phyloP scores from a whole-genome alignment of 2,888 invertebrate genomes.

The Clunio marinus region DNA sequence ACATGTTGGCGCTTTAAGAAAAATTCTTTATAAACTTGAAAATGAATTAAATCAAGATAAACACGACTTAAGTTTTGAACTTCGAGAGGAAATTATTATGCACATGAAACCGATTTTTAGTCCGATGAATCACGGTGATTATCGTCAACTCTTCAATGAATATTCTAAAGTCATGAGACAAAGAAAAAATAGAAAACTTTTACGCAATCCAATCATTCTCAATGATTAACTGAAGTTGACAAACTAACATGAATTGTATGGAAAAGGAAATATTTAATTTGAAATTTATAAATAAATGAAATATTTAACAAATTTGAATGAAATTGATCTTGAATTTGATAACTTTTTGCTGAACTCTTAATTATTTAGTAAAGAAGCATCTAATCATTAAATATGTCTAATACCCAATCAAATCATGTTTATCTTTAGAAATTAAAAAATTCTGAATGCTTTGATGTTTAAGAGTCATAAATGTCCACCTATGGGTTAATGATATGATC shows the following conservation, averaged over 20 bases:
- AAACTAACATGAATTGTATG: neutral
- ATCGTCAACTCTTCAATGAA: conserved; percentile 44
- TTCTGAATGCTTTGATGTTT: no score
- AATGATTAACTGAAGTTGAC: neutral
- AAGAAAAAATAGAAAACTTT: neutral
- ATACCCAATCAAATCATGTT: no score
- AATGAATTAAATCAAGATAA: conserved; percentile 45
- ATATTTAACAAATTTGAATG: no score
- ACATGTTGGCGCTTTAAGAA: conserved; percentile 52
- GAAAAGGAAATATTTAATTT: no score
- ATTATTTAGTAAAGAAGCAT: no score
- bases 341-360: no score
- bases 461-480: no score
- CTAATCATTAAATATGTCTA: no score
- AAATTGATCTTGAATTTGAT: no score
- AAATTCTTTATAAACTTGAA: conserved; percentile 48
- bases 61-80: conserved; percentile 48
- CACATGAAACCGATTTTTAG: conserved; percentile 57
- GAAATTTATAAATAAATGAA: no score
- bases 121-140: conserved; percentile 47
- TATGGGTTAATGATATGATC: no score
- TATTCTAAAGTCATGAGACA: conserved; percentile 42
- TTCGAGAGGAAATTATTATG: conserved; percentile 54
- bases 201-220: conserved; percentile 3
- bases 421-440: no score